Conservation (phyloP, 2,888 invertebrate genomes). For the Microplitis manilae region DNA sequence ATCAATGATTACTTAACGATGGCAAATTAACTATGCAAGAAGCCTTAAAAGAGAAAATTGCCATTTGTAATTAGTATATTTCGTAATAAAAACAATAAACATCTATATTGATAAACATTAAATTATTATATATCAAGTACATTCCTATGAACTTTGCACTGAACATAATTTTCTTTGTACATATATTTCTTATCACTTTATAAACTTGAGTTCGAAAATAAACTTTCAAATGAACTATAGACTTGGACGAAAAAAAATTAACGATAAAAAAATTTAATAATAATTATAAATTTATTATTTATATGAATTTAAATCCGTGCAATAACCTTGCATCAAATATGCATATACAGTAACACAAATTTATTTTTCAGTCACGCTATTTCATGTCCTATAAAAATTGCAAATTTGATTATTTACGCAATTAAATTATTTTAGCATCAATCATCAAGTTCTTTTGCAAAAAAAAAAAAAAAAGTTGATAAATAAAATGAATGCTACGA, state of each 20-base stretch:
- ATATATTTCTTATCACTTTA: background rate
- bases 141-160: background rate
- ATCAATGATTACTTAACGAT: conserved; percentile 30
- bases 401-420: conserved; percentile 19
- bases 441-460: background rate
- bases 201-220: background rate
- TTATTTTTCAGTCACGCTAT: conserved; percentile 38
- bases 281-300: background rate
- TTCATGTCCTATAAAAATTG: conserved; percentile 10
- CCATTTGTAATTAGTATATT: conserved; percentile 26
- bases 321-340: conserved; percentile 36
- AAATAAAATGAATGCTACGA: background rate
- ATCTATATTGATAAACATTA: background rate
- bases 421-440: conserved; percentile 1
- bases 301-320: background rate
- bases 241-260: background rate
- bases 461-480: conserved; percentile 4
- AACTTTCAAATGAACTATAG: background rate
- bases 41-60: conserved; percentile 35
- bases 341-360: conserved; percentile 23
- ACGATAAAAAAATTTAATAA: background rate
- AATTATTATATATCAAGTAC: background rate
- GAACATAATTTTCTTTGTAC: background rate
- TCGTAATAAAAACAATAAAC: conserved; percentile 25
- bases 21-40: conserved; percentile 23